Evolutionary conservation across 1,140 invertebrate species (phyloP).

Genomic region (Drosophila lacertosa): DNA sequence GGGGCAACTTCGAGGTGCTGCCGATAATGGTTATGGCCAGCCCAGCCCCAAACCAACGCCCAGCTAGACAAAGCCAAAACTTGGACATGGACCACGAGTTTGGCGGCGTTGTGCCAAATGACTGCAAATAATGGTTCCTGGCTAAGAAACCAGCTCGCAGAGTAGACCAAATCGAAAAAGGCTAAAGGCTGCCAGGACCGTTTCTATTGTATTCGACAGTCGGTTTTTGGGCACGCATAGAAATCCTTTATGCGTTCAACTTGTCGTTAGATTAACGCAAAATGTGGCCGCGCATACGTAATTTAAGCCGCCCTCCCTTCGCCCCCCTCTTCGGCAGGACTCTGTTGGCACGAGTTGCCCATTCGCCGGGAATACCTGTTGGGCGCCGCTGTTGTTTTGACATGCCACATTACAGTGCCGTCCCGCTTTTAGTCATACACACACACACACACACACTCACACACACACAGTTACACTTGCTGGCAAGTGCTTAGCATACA

Average conservation of each 20-base stretch:
- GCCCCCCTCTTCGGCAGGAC: neutral
- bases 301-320: slow-evolving; percentile 3
- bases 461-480: slow-evolving; percentile 27
- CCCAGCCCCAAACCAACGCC: slow-evolving; percentile 42
- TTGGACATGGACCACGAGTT: slow-evolving; percentile 39
- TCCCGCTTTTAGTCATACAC: slow-evolving; percentile 14
- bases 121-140: slow-evolving; percentile 72
- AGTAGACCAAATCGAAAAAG: slow-evolving; percentile 12
- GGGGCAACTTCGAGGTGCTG: slow-evolving; percentile 68
- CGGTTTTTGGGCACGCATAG: slow-evolving; percentile 55
- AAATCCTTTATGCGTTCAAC: slow-evolving; percentile 77
- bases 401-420: slow-evolving; percentile 18
- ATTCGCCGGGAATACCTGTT: slow-evolving; percentile 59
- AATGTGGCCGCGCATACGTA: slow-evolving; percentile 77
- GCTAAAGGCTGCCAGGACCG: slow-evolving; percentile 14
- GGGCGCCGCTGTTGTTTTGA: slow-evolving; percentile 30
- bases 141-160: slow-evolving; percentile 9
- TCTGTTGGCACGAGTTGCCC: slow-evolving; percentile 21
- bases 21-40: slow-evolving; percentile 75
- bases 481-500: slow-evolving; percentile 76
- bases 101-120: slow-evolving; percentile 63
- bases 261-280: slow-evolving; percentile 81
- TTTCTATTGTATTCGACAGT: slow-evolving; percentile 36
- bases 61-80: slow-evolving; percentile 55
- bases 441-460: slow-evolving; percentile 15